Evolutionary conservation across 2,888 invertebrate species (phyloP), one percentile per base, ranked within the genome.

Genomic region (Aphidoletes aphidimyza): DNA sequence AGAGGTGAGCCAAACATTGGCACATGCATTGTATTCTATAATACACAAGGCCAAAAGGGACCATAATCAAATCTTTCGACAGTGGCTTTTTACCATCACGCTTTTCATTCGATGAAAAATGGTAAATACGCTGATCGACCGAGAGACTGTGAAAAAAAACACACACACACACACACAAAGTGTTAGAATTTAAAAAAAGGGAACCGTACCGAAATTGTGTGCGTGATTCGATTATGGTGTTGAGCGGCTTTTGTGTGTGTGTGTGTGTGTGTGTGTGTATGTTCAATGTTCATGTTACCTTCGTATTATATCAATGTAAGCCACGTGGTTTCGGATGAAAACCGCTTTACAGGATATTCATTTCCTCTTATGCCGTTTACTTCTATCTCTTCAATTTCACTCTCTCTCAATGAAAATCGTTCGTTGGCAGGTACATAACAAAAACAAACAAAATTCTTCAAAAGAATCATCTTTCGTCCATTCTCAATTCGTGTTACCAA

Each of bases 31-130:
- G 37, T 37, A 37, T 19, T 5, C 54, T 5, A 6, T 19, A n/a
- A 54, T 1, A n/a, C 81, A 14, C 37, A 22, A 22, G 37, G n/a
- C n/a, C 81, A 26, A n/a, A 81, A 81, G 81, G 37, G 30, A 81
- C 81, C 81, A 81, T 81, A 81, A 81, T 81, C 81, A 81, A 81
- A 81, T 81, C 37, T 81, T 81, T 81, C 81, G 37, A 22, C 81
- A 37, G 81, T 81, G 37, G 81, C n/a, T 81, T 81, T 78, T 37
- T 22, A 81, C 81, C 37, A 37, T 81, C 37, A 81, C n/a, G 81
- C 81, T 22, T 37, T 81, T 81, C 37, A 81, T 37, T 81, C 36
- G 0, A 37, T 81, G 81, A 81, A 81, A 81, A 37, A 81, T 81
- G 36, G 37, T 37, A 19, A 81, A 37, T 37, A 37, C 37, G 81